phyloP scores from a whole-genome alignment of 2,797 vertebrate genomes.

The Chaetodon trifasciatus region DNA sequence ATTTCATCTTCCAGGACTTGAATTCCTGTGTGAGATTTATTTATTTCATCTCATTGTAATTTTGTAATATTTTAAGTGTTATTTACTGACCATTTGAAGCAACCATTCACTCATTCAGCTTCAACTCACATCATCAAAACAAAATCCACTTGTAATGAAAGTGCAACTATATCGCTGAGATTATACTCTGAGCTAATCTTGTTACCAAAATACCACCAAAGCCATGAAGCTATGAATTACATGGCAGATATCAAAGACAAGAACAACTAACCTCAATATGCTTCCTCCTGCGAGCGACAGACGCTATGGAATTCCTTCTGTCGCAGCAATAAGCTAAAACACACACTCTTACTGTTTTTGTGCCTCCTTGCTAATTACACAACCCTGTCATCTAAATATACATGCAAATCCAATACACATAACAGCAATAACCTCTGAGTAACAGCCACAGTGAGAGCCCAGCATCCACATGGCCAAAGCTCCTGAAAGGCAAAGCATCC shows the following conservation, averaged over 20 bases:
- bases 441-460: neutral
- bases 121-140: neutral
- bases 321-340: slow-evolving; percentile 30
- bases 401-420: slow-evolving; percentile 25
- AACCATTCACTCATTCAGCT: neutral
- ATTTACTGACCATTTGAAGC: slow-evolving; percentile 6
- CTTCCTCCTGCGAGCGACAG: slow-evolving; percentile 6
- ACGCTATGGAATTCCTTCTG: slow-evolving; percentile 31
- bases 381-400: slow-evolving; percentile 28
- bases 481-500: slow-evolving; percentile 40
- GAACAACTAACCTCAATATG: slow-evolving; percentile 27
- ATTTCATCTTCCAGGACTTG: neutral
- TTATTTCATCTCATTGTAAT: neutral
- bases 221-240: slow-evolving; percentile 27
- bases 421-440: slow-evolving; percentile 24
- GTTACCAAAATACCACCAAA: slow-evolving; percentile 20
- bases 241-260: slow-evolving; percentile 15
- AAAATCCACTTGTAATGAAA: slow-evolving; percentile 10
- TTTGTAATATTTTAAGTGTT: neutral
- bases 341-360: slow-evolving; percentile 32
- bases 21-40: neutral
- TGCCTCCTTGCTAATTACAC: slow-evolving; percentile 39
- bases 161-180: slow-evolving; percentile 2
- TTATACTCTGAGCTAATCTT: slow-evolving; percentile 3
- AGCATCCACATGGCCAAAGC: slow-evolving; percentile 9